phyloP scores from a whole-genome alignment of 2,113 vertebrate genomes.

The Neodontobutis hainanensis region DNA sequence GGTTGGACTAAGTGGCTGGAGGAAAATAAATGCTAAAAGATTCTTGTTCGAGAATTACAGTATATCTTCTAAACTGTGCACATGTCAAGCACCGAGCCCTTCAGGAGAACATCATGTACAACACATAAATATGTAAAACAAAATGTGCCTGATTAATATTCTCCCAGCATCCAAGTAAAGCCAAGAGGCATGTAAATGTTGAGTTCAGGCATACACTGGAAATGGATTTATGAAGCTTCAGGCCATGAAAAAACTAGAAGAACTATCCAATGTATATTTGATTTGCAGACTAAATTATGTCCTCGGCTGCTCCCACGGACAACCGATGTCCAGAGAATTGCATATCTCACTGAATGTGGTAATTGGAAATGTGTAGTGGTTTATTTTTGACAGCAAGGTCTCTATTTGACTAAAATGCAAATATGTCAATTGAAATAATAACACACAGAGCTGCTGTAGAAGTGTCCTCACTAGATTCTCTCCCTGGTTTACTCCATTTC shows the following conservation, averaged over 20 bases:
- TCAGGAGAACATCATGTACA: conserved; percentile 1
- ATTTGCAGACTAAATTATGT: not conserved
- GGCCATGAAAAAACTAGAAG: conserved; percentile 3
- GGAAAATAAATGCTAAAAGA: too few relatives aligned
- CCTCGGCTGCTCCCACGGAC: not conserved
- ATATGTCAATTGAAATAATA: conserved; percentile 1
- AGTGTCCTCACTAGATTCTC: conserved; percentile 20
- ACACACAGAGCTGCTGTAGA: conserved; percentile 1
- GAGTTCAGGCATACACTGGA: conserved; percentile 23
- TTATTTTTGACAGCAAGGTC: not conserved
- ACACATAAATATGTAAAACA: conserved; percentile 13
- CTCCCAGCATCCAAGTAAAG: conserved; percentile 27
- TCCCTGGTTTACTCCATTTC: conserved; percentile 34
- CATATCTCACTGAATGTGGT: not conserved
- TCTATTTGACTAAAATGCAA: not conserved
- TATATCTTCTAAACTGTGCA: not conserved
- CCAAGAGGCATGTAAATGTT: conserved; percentile 23
- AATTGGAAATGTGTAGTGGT: not conserved
- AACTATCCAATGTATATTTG: not conserved
- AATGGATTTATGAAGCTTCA: conserved; percentile 20
- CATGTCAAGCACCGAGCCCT: not conserved
- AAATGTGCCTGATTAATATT: conserved; percentile 40
- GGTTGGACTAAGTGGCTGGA: too few relatives aligned
- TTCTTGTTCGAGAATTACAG: not conserved
- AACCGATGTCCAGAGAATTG: not conserved